phyloP scores from a whole-genome alignment of 2,113 vertebrate genomes.

The Peromyscus californicus region DNA sequence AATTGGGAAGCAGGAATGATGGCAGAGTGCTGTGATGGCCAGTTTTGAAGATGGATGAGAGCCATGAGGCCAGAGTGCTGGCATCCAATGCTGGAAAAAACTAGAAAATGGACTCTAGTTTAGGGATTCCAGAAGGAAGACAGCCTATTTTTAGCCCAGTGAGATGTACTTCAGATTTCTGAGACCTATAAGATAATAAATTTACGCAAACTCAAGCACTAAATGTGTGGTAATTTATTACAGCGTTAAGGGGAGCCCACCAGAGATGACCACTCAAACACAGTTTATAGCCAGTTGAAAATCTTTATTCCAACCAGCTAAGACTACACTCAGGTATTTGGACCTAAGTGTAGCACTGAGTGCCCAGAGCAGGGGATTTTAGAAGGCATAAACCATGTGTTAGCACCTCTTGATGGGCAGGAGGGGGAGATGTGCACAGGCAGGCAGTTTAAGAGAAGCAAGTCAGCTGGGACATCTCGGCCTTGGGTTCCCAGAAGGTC shows the following conservation, averaged over 20 bases:
- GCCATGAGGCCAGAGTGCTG: not conserved
- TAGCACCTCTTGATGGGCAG: not conserved
- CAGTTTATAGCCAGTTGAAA: not conserved
- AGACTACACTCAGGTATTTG: not conserved
- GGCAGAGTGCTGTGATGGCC: not conserved
- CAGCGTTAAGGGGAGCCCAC: not conserved
- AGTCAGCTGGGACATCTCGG: not conserved
- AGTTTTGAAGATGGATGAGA: not conserved
- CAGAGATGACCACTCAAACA: not conserved
- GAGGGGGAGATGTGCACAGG: not conserved
- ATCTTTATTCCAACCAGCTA: not conserved
- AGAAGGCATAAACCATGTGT: not conserved
- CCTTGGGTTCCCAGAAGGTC: not conserved
- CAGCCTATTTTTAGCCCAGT: not conserved
- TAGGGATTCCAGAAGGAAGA: not conserved
- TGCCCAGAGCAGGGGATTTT: not conserved
- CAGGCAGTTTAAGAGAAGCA: not conserved
- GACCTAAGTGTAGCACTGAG: not conserved
- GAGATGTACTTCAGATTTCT: not conserved
- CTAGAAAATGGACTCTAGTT: not conserved
- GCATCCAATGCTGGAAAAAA: not conserved
- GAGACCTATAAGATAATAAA: not conserved
- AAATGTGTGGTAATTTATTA: not conserved
- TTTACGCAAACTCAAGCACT: not conserved
- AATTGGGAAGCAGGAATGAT: not conserved